Evolutionary conservation across 2,113 vertebrate species (phyloP).

Genomic region (Pimephales promelas): DNA sequence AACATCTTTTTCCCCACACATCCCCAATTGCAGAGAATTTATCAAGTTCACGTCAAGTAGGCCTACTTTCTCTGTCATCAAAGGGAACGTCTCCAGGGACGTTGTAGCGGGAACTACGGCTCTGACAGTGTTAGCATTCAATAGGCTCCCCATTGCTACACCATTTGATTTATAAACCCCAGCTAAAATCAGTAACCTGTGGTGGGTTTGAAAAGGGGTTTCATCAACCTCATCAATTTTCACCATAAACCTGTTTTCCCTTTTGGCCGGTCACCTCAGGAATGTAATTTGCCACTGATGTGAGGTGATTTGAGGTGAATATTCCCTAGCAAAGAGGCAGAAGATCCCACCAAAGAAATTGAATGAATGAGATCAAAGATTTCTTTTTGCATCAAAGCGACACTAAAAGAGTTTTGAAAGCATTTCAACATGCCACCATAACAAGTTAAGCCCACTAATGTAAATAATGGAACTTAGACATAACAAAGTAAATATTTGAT

Average conservation of each 20-base stretch:
- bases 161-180: slow-evolving; percentile 32
- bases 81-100: slow-evolving; percentile 16
- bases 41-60: slow-evolving; percentile 13
- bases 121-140: slow-evolving; percentile 22
- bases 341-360: background rate
- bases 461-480: background rate
- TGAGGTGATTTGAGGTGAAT: background rate
- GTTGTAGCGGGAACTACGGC: background rate
- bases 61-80: slow-evolving; percentile 27
- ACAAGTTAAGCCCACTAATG: background rate
- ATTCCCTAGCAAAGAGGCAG: background rate
- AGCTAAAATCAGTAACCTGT: slow-evolving; percentile 11
- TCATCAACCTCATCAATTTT: slow-evolving; percentile 8
- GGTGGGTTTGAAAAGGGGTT: slow-evolving; percentile 10
- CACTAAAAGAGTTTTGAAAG: slow-evolving; percentile 2
- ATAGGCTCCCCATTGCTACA: slow-evolving; percentile 15
- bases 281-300: background rate
- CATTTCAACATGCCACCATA: background rate
- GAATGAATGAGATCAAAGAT: background rate
- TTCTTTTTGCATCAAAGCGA: background rate
- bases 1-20: slow-evolving; percentile 1
- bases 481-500: background rate
- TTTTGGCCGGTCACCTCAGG: background rate
- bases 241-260: background rate
- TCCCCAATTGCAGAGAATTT: background rate